A percentile compares a stretch with the other conserved stretches of the same genome.
Evolutionary conservation across 2,113 vertebrate genomes (phyloP).

Genomic region (Benthochromis sp.): DNA sequence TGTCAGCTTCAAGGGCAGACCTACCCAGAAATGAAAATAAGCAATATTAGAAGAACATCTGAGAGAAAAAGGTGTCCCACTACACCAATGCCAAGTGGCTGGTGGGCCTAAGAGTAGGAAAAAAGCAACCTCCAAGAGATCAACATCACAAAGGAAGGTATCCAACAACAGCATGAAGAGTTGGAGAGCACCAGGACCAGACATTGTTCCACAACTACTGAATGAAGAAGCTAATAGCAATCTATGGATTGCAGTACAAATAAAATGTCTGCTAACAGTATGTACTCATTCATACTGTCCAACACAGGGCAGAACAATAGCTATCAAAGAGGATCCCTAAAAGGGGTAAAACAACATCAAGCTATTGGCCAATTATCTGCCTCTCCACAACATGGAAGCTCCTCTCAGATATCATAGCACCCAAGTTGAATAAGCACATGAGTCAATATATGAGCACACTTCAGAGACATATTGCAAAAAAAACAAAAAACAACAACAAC

Average conservation of each 20-base stretch:
- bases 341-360: not conserved
- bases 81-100: not conserved
- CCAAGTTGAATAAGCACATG: not conserved
- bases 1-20: not conserved
- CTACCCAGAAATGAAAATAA: not conserved
- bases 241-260: not conserved
- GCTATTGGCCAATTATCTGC: not conserved
- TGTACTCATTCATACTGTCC: not conserved
- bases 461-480: not conserved
- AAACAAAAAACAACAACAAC: rapidly evolving
- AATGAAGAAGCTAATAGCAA: not conserved
- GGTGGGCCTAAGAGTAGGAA: not conserved
- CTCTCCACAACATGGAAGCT: not conserved
- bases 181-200: not conserved
- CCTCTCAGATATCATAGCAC: not conserved
- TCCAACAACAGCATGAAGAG: not conserved
- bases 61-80: not conserved
- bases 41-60: not conserved
- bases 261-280: not conserved
- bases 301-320: not conserved
- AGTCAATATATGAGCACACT: not conserved
- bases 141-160: not conserved
- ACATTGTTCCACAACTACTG: not conserved
- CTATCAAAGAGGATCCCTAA: not conserved
- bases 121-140: not conserved